Base-by-base conservation (phyloP, 2,113 vertebrate genomes). In the Aleadryas rufinucha region DNA sequence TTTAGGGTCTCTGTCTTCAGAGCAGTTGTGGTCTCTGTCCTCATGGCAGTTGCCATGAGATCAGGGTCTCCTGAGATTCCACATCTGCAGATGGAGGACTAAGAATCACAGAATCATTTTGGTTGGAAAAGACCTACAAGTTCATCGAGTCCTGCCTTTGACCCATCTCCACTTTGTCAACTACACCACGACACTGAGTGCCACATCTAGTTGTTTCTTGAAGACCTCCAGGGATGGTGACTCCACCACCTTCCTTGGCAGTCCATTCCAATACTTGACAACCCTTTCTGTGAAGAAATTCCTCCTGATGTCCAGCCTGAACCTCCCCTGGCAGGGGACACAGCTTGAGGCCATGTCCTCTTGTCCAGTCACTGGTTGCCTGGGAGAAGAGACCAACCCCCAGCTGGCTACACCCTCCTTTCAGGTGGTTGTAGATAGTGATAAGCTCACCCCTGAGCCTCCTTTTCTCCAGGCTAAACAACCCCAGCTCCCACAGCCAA, bases 391-490 rank as follows among this genome's bases (percentile, higher is more conserved):
- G 39, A 0, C 33, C 0, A 0, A 26, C 1, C 4, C 13, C 39
- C 24, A 41, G 13, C 41, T 31, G 47, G n/a, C 14, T 13, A 3
- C 41, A 54, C 2, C n/a, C 45, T 69, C 14, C 30, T 47, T 60
- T 31, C 47, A 35, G 26, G 8, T 7, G 4, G 28, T 26, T 53
- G 0, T 13, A 69, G 30, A 41, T 22, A 59, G n/a, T 0, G 0
- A 9, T 35, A 27, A 54, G 6, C 26, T 54, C 47, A 41, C 8
- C 11, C 21, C 6, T 37, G 19, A 49, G 21, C 21, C 21, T 42
- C 41, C 26, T 76, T 26, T 61, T 69, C n/a, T 54, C 14, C 87
- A 76, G n/a, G 14, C 6, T 27, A 31, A 83, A 61, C 30, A 61
- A 1, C 18, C 0, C 9, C 70, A 69, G 15, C n/a, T 1, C 41